Evolutionary conservation across 1,140 invertebrate species (phyloP).

Genomic region (Zaprionus kolodkinae): DNA sequence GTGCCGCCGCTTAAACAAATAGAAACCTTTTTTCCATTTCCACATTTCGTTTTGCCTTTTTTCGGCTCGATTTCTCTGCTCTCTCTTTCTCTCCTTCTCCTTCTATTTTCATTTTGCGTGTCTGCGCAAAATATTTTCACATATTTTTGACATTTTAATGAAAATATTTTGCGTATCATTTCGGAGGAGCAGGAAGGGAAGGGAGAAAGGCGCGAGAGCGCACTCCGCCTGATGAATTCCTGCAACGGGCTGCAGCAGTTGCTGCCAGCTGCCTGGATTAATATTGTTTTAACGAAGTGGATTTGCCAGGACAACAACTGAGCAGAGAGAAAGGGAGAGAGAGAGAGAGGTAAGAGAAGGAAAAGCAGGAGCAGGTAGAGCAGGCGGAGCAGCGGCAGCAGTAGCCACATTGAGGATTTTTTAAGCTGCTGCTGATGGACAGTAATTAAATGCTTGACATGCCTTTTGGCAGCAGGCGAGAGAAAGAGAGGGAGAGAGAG

Average conservation of each 20-base stretch:
- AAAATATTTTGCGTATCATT: slow-evolving; percentile 76
- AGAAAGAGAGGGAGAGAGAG: neutral
- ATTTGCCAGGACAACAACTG: slow-evolving; percentile 44
- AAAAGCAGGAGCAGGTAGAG: neutral
- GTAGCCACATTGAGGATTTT: slow-evolving; percentile 41
- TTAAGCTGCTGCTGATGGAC: slow-evolving; percentile 76
- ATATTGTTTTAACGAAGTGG: slow-evolving; percentile 80
- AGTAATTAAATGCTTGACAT: slow-evolving; percentile 83
- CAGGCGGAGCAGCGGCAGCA: neutral
- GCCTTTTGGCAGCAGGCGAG: slow-evolving; percentile 30
- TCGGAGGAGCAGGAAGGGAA: slow-evolving; percentile 15
- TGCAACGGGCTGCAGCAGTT: slow-evolving; percentile 1
- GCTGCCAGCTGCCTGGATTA: slow-evolving; percentile 54
- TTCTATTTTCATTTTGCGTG: slow-evolving; percentile 52
- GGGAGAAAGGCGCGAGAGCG: slow-evolving; percentile 20
- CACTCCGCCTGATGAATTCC: slow-evolving; percentile 60
- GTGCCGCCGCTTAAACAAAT: slow-evolving; percentile 68
- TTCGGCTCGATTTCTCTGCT: slow-evolving; percentile 27
- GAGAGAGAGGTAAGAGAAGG: neutral
- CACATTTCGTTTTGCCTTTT: slow-evolving; percentile 38
- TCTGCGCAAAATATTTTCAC: slow-evolving; percentile 79
- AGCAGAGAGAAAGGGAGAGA: too few species aligned
- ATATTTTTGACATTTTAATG: slow-evolving; percentile 79
- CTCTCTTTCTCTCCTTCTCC: neutral
- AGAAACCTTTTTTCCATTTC: slow-evolving; percentile 66